Evolutionary conservation across 2,797 vertebrate species (phyloP), one percentile per base, ranked within the genome.

Genomic region (Anomalospiza imberbis): DNA sequence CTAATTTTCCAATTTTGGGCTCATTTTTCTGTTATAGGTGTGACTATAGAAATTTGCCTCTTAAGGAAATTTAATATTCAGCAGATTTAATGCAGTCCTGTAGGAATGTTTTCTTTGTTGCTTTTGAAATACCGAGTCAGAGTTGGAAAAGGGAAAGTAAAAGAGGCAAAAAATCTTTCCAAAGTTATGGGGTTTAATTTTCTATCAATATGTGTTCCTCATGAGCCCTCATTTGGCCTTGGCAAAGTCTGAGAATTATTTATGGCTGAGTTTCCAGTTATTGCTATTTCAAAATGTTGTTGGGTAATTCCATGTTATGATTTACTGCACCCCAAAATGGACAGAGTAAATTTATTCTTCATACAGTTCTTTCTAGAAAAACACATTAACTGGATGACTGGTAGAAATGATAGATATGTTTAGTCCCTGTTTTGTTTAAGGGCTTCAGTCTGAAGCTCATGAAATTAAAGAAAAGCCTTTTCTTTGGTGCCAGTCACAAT

Each of bases 1-100:
- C 45, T 91, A 89, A 91, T 94, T 94, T 96, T 92, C 58, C 57
- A 89, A 61, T 90, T 88, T 82, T 4, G 89, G 66, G 20, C 31
- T 87, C 78, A 74, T 85, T 91, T 92, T 94, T 90, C 50, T 91
- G n/a, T 90, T 93, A 91, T 84, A 91, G 89, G 67, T 95, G 66
- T 86, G 85, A 88, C 89, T 90, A 36, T 3, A 76, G 63, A 91
- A 85, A 93, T 93, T 94, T 91, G 65, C 48, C 76, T 90, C 54
- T 80, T 38, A 92, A 81, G 61, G 63, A 89, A 92, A 92, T 26
- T 62, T 93, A 76, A 85, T 93, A 81, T 94, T 83, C 65, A 71
- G 54, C 50, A 86, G 54, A 94, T 88, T 84, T 76, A 93, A 57
- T 66, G 28, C 63, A 82, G 20, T 54, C 47, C 78, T 86, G 26